A percentile compares a stretch with the other conserved stretches of the same genome.
phyloP scores from a whole-genome alignment of 1,140 invertebrate species.

The Trachymyrmex cornetzi region DNA sequence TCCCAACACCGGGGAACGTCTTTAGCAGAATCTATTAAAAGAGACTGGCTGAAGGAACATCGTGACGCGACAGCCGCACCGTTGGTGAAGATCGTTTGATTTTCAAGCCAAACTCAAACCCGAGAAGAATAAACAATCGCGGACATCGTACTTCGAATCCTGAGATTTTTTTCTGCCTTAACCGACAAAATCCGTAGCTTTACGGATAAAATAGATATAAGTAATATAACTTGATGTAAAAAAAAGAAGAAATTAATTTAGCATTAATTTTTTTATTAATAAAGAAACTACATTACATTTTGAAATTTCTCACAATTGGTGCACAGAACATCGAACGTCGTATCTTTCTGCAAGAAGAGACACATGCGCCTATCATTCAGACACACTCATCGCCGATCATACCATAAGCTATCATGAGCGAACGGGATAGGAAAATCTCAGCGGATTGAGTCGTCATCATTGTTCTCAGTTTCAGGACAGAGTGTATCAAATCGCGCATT shows the following conservation, averaged over 20 bases:
- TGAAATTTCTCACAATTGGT: not conserved
- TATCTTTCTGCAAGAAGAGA: conserved; percentile 12
- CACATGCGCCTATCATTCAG: conserved; percentile 4
- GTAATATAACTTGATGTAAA: not conserved
- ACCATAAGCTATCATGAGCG: not conserved
- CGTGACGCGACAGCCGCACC: not conserved
- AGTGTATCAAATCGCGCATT: conserved; percentile 85
- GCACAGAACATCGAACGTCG: no score
- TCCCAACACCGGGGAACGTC: conserved; percentile 6
- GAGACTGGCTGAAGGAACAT: conserved; percentile 44
- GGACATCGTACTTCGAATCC: not conserved
- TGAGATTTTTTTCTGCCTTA: not conserved
- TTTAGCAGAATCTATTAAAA: conserved; percentile 57
- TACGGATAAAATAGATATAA: not conserved
- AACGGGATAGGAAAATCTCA: conserved; percentile 62
- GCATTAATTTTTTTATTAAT: not conserved
- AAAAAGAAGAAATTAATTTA: not conserved
- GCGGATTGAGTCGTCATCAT: conserved; percentile 82
- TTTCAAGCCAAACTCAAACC: conserved; percentile 28
- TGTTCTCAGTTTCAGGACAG: conserved; percentile 72
- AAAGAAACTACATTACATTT: not conserved
- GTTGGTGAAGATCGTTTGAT: conserved; percentile 26
- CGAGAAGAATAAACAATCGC: conserved; percentile 18
- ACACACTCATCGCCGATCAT: conserved; percentile 22
- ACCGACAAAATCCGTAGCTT: not conserved